A percentile compares a stretch with the other conserved stretches of the same genome.
Conservation (phyloP, 2,888 invertebrate genomes). For the Eurois occulta region DNA sequence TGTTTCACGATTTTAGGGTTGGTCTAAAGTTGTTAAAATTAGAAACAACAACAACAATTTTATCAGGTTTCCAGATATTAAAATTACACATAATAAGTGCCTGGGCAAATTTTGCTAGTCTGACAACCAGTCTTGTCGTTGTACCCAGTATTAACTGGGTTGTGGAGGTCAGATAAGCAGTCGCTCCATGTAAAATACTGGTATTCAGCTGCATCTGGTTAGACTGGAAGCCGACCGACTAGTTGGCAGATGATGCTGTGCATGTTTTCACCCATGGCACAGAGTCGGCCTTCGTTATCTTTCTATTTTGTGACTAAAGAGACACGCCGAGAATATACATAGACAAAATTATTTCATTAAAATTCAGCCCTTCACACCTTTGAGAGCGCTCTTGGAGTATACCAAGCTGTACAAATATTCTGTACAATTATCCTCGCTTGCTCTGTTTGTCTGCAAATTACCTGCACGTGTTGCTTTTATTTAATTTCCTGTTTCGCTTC, state of each 20-base stretch:
- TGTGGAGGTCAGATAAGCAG: background rate
- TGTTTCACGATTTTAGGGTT: too few species aligned
- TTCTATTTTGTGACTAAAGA: background rate
- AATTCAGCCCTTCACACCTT: constrained; percentile 40
- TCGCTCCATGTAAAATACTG: background rate
- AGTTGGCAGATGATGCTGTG: background rate
- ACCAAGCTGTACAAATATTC: constrained; percentile 31
- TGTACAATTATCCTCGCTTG: constrained; percentile 18
- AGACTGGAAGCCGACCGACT: background rate
- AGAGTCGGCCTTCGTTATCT: background rate
- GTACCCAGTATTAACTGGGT: background rate
- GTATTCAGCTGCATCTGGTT: background rate
- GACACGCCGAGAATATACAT: background rate
- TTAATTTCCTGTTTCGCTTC: constrained; percentile 22
- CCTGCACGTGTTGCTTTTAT: constrained; percentile 17
- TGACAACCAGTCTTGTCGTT: background rate
- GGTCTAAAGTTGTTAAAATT: background rate
- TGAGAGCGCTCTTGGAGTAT: constrained; percentile 10
- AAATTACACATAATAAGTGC: background rate
- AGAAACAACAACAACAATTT: background rate
- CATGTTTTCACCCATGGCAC: background rate
- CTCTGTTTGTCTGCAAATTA: constrained; percentile 28
- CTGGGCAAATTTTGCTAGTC: background rate
- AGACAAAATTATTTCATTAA: constrained; percentile 41
- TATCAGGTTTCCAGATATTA: background rate